Evolutionary conservation across 2,888 invertebrate genomes (phyloP).

Genomic region (Blera fallax): DNA sequence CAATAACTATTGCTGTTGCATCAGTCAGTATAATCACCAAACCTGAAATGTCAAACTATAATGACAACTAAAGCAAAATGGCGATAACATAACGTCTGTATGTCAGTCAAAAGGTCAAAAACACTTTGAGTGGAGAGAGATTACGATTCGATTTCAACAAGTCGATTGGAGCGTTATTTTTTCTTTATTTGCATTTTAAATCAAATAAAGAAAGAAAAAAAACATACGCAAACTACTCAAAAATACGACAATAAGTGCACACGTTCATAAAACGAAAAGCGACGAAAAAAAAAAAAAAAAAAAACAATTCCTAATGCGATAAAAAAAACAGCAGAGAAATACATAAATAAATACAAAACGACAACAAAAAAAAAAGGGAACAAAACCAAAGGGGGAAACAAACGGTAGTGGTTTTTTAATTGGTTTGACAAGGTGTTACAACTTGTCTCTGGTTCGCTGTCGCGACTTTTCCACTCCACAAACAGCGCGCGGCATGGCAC

Average conservation of each 20-base stretch:
- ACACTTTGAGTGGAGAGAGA: slow-evolving; percentile 44
- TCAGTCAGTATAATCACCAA: neutral
- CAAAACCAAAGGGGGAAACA: slow-evolving; percentile 44
- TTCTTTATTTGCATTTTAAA: slow-evolving; percentile 42
- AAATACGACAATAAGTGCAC: slow-evolving; percentile 48
- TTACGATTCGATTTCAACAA: slow-evolving; percentile 44
- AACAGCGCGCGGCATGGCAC: slow-evolving; percentile 35
- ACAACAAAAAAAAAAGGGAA: slow-evolving; percentile 20
- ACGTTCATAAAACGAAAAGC: slow-evolving; percentile 42
- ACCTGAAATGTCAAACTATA: neutral
- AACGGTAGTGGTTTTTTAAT: slow-evolving; percentile 71
- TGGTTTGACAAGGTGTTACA: slow-evolving; percentile 73
- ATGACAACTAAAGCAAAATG: neutral
- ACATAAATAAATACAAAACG: slow-evolving; percentile 1
- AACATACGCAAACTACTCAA: slow-evolving; percentile 18
- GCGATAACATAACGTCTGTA: slow-evolving; percentile 6
- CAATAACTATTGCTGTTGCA: neutral
- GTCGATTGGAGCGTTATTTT: slow-evolving; percentile 35
- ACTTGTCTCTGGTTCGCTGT: slow-evolving; percentile 71
- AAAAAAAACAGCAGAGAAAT: slow-evolving; percentile 14
- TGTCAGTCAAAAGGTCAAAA: slow-evolving; percentile 57
- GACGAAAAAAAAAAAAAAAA: slow-evolving; percentile 3
- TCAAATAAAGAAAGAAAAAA: neutral
- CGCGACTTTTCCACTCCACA: slow-evolving; percentile 72
- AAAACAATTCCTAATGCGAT: slow-evolving; percentile 56